phyloP scores from a whole-genome alignment of 2,113 vertebrate genomes.

The Sturnira hondurensis region DNA sequence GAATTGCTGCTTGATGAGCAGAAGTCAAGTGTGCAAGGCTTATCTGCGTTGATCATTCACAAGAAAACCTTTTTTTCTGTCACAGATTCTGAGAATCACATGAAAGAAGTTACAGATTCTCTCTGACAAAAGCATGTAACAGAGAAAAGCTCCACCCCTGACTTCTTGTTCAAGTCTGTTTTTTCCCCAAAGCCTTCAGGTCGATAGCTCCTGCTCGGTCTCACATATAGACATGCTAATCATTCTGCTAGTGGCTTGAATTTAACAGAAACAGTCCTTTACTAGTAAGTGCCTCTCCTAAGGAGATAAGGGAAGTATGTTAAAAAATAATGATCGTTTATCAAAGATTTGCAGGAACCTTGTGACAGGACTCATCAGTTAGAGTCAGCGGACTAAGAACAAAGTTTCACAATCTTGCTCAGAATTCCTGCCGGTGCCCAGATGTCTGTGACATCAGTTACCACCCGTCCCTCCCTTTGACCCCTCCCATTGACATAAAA shows the following conservation, averaged over 20 bases:
- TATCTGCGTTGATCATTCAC: slow-evolving; percentile 83
- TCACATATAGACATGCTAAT: neutral
- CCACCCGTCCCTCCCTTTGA: neutral
- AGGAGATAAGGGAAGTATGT: neutral
- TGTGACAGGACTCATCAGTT: neutral
- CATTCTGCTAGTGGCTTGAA: neutral
- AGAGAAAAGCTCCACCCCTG: neutral
- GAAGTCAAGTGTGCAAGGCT: slow-evolving; percentile 82
- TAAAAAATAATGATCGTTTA: neutral
- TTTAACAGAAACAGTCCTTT: neutral
- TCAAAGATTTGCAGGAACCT: neutral
- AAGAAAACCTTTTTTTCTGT: slow-evolving; percentile 58
- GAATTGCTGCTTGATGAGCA: slow-evolving; percentile 98
- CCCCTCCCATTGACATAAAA: neutral
- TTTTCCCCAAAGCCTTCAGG: neutral
- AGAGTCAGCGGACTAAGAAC: neutral
- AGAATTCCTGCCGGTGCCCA: neutral
- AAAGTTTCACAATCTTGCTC: neutral
- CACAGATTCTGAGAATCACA: neutral
- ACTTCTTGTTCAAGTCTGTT: neutral
- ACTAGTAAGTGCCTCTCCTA: neutral
- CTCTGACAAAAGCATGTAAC: neutral
- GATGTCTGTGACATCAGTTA: neutral
- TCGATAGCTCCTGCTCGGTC: neutral
- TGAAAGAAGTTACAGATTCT: neutral